These are phyloP conservation scores for Bradypodion pumilum DNA, from an alignment of 2,797 vertebrate species.

Conservation along the genomic window DNA sequence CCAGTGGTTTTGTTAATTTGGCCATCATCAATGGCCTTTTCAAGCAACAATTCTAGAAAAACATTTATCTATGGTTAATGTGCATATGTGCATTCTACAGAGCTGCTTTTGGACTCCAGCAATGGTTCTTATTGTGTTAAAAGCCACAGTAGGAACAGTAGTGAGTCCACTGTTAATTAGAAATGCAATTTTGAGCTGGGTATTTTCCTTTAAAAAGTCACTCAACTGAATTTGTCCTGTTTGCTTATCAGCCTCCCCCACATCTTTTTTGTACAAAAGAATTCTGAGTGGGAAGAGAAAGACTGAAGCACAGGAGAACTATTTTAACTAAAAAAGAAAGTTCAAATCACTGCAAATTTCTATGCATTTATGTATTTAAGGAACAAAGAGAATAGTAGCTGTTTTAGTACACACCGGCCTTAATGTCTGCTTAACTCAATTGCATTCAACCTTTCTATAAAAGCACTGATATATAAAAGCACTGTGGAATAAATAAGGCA, in stretches of 20 bases:
- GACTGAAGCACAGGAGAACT: not conserved
- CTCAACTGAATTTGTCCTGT: not conserved
- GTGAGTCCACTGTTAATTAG: not conserved
- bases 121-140: too few species aligned
- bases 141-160: not conserved
- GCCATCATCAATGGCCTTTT: not conserved
- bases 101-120: not conserved
- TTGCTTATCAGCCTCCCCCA: not conserved
- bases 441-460: not conserved
- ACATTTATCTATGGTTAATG: not conserved
- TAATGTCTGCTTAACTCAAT: conserved; percentile 13
- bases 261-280: conserved; percentile 22
- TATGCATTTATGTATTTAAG: not conserved
- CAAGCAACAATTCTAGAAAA: not conserved
- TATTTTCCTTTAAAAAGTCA: not conserved
- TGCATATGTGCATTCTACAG: not conserved
- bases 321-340: conserved; percentile 8
- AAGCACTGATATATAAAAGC: not conserved
- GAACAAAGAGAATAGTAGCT: not conserved
- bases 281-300: conserved; percentile 21
- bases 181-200: not conserved
- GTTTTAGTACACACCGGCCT: not conserved
- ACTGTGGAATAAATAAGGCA: not conserved
- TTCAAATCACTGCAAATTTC: conserved; percentile 23
- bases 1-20: too few species aligned